Percentiles rank a stretch among this genome's conserved stretches.
These are phyloP conservation scores for Helicorthomorpha holstii DNA, from an alignment of 1,140 invertebrate species.

Conservation along the genomic window DNA sequence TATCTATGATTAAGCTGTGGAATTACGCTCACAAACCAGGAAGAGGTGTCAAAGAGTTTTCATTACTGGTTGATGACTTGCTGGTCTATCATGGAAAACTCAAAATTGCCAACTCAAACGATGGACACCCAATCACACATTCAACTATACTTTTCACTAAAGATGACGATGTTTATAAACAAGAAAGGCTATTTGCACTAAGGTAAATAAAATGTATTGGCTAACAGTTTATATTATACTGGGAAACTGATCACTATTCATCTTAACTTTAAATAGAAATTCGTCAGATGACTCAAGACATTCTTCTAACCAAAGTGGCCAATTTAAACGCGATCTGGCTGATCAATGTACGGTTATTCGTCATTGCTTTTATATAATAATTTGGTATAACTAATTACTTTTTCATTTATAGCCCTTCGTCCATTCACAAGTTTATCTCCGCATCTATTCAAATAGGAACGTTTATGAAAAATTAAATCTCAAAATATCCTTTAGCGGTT, in stretches of 20 bases:
- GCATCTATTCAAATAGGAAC: neutral
- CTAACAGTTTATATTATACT: no score
- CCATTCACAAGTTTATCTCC: neutral
- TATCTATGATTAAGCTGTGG: conserved; percentile 62
- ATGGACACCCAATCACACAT: conserved; percentile 21
- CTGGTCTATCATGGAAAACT: conserved; percentile 53
- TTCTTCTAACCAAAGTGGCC: no score
- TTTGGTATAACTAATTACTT: neutral
- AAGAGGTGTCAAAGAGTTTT: conserved; percentile 64
- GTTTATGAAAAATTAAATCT: no score
- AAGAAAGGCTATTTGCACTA: conserved; percentile 6
- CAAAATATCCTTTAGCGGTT: no score
- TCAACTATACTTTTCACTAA: conserved; percentile 32
- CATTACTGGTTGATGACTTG: conserved; percentile 53
- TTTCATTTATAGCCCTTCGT: neutral
- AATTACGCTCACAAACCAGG: conserved; percentile 63
- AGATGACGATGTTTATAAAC: conserved; percentile 21
- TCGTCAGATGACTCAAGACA: no score
- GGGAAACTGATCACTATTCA: no score
- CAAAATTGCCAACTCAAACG: conserved; percentile 24
- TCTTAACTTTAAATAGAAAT: no score
- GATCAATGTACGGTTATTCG: neutral
- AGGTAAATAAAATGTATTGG: conserved; percentile 2
- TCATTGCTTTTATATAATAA: neutral
- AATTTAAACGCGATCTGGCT: no score